Evolutionary conservation across 2,888 invertebrate genomes (phyloP), one percentile per base, ranked within the genome.

Genomic region (Oligia latruncula): DNA sequence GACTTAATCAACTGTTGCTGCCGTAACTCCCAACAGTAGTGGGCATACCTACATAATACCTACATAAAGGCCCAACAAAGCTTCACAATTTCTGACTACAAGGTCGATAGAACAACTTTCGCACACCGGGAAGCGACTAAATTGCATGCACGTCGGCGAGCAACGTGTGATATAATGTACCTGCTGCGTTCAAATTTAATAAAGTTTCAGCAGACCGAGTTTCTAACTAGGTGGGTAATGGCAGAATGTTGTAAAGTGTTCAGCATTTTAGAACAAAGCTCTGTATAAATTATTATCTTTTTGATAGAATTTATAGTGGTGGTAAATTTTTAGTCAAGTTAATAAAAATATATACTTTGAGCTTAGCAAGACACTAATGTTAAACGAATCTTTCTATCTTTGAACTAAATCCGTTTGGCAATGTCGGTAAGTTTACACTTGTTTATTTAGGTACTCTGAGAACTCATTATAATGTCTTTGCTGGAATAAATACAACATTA

Each of bases 121-220:
- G 52, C 74, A 74, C 83, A 65, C 74, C 55, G 71, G 78, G 83
- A 81, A 74, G 78, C 60, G 64, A 68, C 68, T 78, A 88, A 88
- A 89, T 83, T 88, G 85, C 82, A 87, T 83, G 73, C 77, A 80
- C 64, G 74, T 77, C 29, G n/a, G 43, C 29, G 49, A 62, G 29
- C 43, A 68, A 46, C 64, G 78, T 72, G 70, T 60, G 81, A 40
- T 65, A 40, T 71, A 74, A 86, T 74, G 55, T 77, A 76, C 81
- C 71, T 60, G 79, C 79, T 77, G 78, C 74, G 85, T 82, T 80
- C 71, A 77, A 89, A 88, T 86, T 89, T 83, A 88, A 89, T 88
- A 87, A 88, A 88, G 77, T 90, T 85, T 74, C 75, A 72, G 40
- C 70, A 13, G 62, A 71, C 74, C 66, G 46, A 89, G 81, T 88